These are phyloP conservation scores for Pseudolaguvia tuberculata DNA, from an alignment of 2,113 vertebrate species.

Conservation along the genomic window DNA sequence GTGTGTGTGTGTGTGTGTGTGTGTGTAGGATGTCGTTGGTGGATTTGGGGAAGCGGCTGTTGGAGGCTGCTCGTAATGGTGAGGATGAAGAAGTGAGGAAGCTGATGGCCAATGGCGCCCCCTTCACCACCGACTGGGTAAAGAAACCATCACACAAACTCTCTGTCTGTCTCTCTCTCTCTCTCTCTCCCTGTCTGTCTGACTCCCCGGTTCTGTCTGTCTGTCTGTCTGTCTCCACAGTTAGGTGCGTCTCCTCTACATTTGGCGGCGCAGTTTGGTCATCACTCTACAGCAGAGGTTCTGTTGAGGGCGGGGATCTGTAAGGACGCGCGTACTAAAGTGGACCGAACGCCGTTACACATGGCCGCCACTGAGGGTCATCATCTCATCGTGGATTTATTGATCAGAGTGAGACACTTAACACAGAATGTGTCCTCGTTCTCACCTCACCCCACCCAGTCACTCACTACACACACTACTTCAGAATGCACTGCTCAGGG, in stretches of 20 bases:
- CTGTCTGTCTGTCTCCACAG: conserved; percentile 54
- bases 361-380: conserved; percentile 89
- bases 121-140: conserved; percentile 95
- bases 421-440: neutral
- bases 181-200: too few species aligned
- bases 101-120: conserved; percentile 86
- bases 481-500: too few species aligned
- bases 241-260: conserved; percentile 88
- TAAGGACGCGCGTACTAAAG: conserved; percentile 89
- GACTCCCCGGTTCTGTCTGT: too few species aligned
- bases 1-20: conserved; percentile 1
- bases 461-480: too few species aligned
- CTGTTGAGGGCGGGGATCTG: conserved; percentile 87
- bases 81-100: conserved; percentile 86
- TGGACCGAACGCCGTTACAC: conserved; percentile 88
- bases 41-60: conserved; percentile 86
- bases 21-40: conserved; percentile 82
- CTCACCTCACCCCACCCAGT: neutral
- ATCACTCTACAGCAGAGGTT: conserved; percentile 87
- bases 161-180: too few species aligned
- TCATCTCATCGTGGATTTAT: conserved; percentile 78
- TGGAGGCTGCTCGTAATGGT: conserved; percentile 86
- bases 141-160: neutral
- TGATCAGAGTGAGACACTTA: conserved; percentile 74
- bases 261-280: conserved; percentile 85